A percentile compares a stretch with the other conserved stretches of the same genome.
phyloP scores from a whole-genome alignment of 2,797 vertebrate genomes.

The Lepidocolaptes lacrymiger region DNA sequence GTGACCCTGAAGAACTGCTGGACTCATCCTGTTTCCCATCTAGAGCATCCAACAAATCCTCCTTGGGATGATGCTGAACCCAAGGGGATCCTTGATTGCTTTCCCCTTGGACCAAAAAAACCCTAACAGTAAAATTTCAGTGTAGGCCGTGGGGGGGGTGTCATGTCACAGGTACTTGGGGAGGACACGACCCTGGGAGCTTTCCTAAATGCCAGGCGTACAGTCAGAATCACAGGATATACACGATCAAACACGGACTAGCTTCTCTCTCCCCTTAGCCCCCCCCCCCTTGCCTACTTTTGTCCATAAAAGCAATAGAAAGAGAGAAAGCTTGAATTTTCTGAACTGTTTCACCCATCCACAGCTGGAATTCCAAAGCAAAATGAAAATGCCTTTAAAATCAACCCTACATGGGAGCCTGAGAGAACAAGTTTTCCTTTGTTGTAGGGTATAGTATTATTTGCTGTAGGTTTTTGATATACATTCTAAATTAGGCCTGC shows the following conservation, averaged over 20 bases:
- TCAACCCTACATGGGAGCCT: conserved; percentile 74
- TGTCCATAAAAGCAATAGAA: conserved; percentile 69
- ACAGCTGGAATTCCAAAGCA: conserved; percentile 74
- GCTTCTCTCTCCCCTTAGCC: conserved; percentile 52
- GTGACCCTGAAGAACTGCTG: conserved; percentile 49
- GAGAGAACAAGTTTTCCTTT: conserved; percentile 82
- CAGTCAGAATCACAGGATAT: conserved; percentile 61
- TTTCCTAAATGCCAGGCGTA: neutral
- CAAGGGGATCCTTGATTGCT: neutral
- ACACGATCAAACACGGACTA: conserved; percentile 64
- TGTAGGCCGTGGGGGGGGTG: neutral
- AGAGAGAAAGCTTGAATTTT: conserved; percentile 74
- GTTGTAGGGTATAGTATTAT: conserved; percentile 81
- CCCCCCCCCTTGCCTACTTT: conserved; percentile 61
- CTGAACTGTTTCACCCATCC: conserved; percentile 73
- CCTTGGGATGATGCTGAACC: neutral
- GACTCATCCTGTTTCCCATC: neutral
- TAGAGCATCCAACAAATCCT: neutral
- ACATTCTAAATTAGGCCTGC: conserved; percentile 85
- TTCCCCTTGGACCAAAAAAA: conserved; percentile 2
- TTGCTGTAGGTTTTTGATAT: conserved; percentile 82
- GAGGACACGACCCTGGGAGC: neutral
- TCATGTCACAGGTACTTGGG: conserved; percentile 53
- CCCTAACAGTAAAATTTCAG: neutral
- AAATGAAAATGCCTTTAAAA: conserved; percentile 78